phyloP scores from a whole-genome alignment of 2,113 vertebrate genomes.

The Phaethon lepturus region DNA sequence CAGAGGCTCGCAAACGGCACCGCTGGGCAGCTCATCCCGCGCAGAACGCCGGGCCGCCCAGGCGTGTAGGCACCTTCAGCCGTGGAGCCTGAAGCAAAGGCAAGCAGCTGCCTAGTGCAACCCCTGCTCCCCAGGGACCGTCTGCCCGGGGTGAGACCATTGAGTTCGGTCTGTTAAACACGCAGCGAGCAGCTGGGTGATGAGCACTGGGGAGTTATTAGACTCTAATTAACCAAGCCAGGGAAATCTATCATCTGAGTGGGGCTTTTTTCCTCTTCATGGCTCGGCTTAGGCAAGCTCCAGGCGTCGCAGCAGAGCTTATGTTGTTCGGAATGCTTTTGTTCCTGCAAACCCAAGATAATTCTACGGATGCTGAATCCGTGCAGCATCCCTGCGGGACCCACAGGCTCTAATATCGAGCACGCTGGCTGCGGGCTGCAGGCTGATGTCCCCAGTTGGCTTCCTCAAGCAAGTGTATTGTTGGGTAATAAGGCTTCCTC shows the following conservation, averaged over 20 bases:
- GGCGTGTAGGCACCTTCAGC: background rate
- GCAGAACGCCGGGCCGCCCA: fast-evolving
- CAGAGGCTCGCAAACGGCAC: no score
- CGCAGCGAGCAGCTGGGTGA: background rate
- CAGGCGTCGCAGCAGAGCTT: background rate
- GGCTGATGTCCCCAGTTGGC: background rate
- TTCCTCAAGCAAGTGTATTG: background rate
- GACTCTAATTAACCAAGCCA: background rate
- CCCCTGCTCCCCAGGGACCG: background rate
- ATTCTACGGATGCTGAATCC: background rate
- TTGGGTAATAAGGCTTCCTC: background rate
- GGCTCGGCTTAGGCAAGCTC: background rate
- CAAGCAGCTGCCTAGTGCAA: background rate
- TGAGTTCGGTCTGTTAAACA: background rate
- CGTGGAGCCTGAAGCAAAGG: background rate
- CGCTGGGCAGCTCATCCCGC: background rate
- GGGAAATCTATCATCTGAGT: background rate
- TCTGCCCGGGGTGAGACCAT: background rate
- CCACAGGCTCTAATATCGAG: background rate
- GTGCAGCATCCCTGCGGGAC: fast-evolving
- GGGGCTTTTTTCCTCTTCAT: background rate
- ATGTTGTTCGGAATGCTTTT: background rate
- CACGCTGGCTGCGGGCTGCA: background rate
- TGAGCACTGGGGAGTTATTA: background rate
- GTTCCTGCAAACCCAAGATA: background rate